A percentile compares a stretch with the other conserved stretches of the same genome.
Evolutionary conservation across 2,113 vertebrate species (phyloP).

Genomic region (Platanista minor): DNA sequence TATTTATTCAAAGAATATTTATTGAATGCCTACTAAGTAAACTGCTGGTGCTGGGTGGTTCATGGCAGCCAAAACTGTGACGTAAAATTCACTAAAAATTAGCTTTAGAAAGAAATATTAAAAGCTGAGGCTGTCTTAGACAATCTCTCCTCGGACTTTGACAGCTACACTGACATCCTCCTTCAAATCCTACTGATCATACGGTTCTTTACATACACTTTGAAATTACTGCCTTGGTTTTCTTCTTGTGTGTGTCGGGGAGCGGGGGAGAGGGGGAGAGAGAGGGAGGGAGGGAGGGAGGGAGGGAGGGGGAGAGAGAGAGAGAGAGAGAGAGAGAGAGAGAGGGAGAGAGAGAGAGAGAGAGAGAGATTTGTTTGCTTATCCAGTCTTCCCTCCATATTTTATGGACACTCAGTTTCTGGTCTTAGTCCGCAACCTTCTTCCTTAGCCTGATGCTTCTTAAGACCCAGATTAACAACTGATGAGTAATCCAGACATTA

Average conservation of each 20-base stretch:
- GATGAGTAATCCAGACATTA: not conserved
- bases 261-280: too few relatives aligned
- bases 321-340: fast-evolving
- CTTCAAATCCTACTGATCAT: not conserved
- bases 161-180: not conserved
- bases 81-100: not conserved
- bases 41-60: not conserved
- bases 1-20: not conserved
- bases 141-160: not conserved
- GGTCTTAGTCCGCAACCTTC: not conserved
- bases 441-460: not conserved
- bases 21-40: not conserved
- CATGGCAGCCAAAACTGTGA: not conserved
- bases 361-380: not conserved
- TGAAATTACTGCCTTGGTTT: not conserved
- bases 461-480: not conserved
- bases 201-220: not conserved
- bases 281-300: fast-evolving
- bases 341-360: fast-evolving
- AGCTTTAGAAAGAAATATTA: not conserved
- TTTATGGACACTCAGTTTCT: not conserved
- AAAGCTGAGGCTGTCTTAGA: not conserved
- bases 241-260: too few relatives aligned
- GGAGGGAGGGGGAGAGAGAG: fast-evolving
- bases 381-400: not conserved